phyloP scores from a whole-genome alignment of 2,797 vertebrate genomes.

The Tenualosa thibaudeaui region DNA sequence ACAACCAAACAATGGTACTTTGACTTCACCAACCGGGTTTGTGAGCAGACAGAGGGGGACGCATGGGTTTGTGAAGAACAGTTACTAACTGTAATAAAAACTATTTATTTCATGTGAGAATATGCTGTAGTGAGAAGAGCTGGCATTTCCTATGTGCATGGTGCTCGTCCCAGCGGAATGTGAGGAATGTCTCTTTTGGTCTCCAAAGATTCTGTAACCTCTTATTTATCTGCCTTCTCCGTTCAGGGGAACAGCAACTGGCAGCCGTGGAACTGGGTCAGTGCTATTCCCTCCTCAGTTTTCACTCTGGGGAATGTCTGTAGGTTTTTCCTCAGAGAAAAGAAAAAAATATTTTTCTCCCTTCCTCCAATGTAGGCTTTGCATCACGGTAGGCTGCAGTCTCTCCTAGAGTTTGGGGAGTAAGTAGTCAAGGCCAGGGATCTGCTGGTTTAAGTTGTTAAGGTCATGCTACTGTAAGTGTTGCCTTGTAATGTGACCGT shows the following conservation, averaged over 20 bases:
- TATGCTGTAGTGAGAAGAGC: slow-evolving; percentile 30
- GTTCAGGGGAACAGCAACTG: slow-evolving; percentile 46
- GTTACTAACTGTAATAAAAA: background rate
- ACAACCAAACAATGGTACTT: background rate
- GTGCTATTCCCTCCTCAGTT: slow-evolving; percentile 25
- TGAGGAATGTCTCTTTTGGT: slow-evolving; percentile 71
- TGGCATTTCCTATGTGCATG: slow-evolving; percentile 75
- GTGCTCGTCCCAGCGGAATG: slow-evolving; percentile 72
- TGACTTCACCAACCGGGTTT: background rate
- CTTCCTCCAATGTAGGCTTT: background rate
- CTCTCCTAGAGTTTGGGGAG: background rate
- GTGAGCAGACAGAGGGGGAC: background rate
- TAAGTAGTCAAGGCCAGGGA: background rate
- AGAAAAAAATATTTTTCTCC: background rate
- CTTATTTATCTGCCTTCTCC: slow-evolving; percentile 53
- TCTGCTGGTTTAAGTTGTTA: background rate
- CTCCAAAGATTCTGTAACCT: slow-evolving; percentile 62
- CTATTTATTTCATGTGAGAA: background rate
- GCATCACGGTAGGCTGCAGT: background rate
- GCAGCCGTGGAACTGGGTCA: slow-evolving; percentile 51
- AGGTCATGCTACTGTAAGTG: background rate
- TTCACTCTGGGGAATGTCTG: slow-evolving; percentile 23
- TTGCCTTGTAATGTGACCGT: background rate
- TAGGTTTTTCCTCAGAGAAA: slow-evolving; percentile 12
- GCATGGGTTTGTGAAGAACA: background rate